phyloP scores from a whole-genome alignment of 1,140 invertebrate species.

The Eciton burchellii region DNA sequence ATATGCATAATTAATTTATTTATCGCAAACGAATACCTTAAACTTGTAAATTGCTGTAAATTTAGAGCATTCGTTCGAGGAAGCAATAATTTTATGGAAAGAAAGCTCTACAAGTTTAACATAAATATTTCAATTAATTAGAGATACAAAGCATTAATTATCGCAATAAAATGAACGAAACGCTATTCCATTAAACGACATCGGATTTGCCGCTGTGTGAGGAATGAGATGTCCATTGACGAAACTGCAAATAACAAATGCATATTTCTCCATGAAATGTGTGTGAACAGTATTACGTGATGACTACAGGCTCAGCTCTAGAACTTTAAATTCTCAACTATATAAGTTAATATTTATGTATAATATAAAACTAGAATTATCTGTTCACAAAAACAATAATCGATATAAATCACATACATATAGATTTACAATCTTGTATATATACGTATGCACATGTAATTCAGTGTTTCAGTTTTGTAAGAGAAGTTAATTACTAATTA shows the following conservation, averaged over 20 bases:
- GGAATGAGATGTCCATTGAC: conserved; percentile 33
- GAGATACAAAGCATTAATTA: neutral
- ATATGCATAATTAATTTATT: neutral
- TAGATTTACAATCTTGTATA: conserved; percentile 71
- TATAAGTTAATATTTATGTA: conserved; percentile 77
- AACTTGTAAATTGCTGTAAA: conserved; percentile 1
- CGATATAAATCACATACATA: conserved; percentile 75
- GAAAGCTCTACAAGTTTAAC: conserved; percentile 38
- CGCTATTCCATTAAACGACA: conserved; percentile 37
- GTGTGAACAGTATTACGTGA: conserved; percentile 61
- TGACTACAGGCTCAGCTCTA: conserved; percentile 70
- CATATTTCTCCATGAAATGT: conserved; percentile 39
- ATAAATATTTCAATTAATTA: conserved; percentile 9
- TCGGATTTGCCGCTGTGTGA: neutral
- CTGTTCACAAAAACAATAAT: conserved; percentile 79
- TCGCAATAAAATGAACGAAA: neutral
- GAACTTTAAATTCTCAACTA: conserved; percentile 70
- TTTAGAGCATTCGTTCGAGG: neutral
- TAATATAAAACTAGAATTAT: conserved; percentile 83
- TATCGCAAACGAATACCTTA: conserved; percentile 22
- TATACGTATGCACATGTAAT: conserved; percentile 68
- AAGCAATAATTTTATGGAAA: conserved; percentile 4
- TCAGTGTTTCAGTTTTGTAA: conserved; percentile 66
- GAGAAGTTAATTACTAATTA: conserved; percentile 73
- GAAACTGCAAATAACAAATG: conserved; percentile 55